Conservation (phyloP, 2,888 invertebrate genomes). For the Sarcophaga rosellei region DNA sequence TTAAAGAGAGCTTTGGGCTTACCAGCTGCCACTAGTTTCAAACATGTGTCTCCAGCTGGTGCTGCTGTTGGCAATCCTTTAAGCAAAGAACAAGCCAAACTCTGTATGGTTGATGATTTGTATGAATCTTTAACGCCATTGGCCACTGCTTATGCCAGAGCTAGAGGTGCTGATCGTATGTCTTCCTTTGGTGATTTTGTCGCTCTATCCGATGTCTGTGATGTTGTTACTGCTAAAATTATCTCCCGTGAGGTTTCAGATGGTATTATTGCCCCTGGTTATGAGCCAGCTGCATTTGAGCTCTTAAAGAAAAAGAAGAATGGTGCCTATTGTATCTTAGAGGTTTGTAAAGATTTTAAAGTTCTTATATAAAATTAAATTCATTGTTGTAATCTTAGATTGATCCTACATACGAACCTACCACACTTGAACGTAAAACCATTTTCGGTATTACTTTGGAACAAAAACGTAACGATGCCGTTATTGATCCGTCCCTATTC, state of each 20-base stretch:
- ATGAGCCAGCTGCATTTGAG: constrained; percentile 90
- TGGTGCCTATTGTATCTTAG: constrained; percentile 93
- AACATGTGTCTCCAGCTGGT: constrained; percentile 99
- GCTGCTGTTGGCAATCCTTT: constrained; percentile 95
- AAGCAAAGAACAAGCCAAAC: constrained; percentile 88
- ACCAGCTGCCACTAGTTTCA: constrained; percentile 98
- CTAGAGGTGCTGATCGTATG: constrained; percentile 99
- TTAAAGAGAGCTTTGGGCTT: constrained; percentile 89
- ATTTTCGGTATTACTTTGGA: constrained; percentile 92
- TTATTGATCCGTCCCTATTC: constrained; percentile 90
- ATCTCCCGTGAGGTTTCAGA: constrained; percentile 98
- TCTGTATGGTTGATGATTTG: constrained; percentile 97
- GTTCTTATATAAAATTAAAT: background rate
- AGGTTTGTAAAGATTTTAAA: constrained; percentile 81
- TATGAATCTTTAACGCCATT: constrained; percentile 88
- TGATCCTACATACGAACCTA: constrained; percentile 92
- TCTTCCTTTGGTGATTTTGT: constrained; percentile 99
- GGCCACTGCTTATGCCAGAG: constrained; percentile 96
- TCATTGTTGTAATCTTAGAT: constrained; percentile 84
- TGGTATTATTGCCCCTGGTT: constrained; percentile 98
- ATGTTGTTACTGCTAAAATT: constrained; percentile 93
- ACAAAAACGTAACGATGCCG: constrained; percentile 94
- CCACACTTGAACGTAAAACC: constrained; percentile 89
- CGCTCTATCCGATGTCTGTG: constrained; percentile 95
- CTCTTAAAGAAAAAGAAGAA: constrained; percentile 97